Evolutionary conservation across 1,140 invertebrate genomes (phyloP), one percentile per base, ranked within the genome.

Genomic region (Gryllus bimaculatus): DNA sequence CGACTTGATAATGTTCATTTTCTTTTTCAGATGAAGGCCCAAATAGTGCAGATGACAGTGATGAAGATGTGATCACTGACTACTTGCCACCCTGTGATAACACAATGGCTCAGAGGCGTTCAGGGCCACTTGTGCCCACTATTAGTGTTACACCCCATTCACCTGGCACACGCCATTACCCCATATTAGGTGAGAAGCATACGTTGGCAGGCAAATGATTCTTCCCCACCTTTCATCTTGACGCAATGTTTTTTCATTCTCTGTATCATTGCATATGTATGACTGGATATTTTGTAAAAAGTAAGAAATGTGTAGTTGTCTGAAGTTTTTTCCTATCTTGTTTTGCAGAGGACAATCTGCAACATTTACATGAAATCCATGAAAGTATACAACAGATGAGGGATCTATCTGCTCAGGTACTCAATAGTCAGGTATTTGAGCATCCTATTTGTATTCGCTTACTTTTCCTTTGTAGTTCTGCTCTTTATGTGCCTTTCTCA

Each of bases 91-190:
- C 48, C 21, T 39, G 79, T 39, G 75, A 77, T 3, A 39, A 39
- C 39, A 47, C 26, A 80, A 85, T 83, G 81, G 81, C 82, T 82
- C 79, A 83, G 83, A 78, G 81, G 81, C 83, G 83, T 76, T 85
- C 75, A 47, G 82, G 87, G 84, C 90, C 88, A 54, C 83, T 90
- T 73, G 92, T 94, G 82, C 94, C 94, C 80, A 95, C 90, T 77
- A 95, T 95, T 83, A 95, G 93, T 86, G 93, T 96, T 75, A 95
- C 94, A 48, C 93, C 93, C 7, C 93, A 95, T 85, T 95, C 93
- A 78, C 93, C 93, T 47, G 91, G 88, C 78, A 86, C 88, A 79
- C 90, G 89, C 81, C 87, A 89, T 81, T 91, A 91, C 84, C 88
- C 89, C n/a, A 87, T 91, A 49, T 84, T 91, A 73, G 88, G 88